Evolutionary conservation across 2,113 vertebrate species (phyloP).

Genomic region (Raja brachyura): DNA sequence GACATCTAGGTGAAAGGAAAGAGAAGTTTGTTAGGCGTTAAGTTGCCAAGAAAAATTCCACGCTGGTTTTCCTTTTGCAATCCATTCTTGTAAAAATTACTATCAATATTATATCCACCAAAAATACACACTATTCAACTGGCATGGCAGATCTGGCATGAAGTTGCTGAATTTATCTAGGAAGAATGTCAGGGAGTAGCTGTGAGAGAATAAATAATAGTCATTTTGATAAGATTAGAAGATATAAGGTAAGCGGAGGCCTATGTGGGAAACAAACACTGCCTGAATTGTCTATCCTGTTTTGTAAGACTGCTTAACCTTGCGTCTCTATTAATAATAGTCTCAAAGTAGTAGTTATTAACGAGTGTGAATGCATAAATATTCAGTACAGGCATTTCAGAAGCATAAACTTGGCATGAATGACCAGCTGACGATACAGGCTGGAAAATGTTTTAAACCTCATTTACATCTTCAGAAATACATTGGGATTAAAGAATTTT

Average conservation of each 20-base stretch:
- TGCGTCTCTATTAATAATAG: not conserved
- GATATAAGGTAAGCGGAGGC: not conserved
- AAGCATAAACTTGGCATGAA: not conserved
- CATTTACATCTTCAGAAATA: constrained; percentile 6
- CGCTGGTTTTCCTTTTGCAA: too few species aligned
- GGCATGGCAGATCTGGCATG: too few species aligned
- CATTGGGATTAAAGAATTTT: constrained; percentile 1
- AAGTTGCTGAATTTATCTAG: too few species aligned
- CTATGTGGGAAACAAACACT: not conserved
- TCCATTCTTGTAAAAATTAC: too few species aligned
- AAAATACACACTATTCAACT: too few species aligned
- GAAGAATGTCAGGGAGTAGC: too few species aligned
- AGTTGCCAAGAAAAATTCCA: too few species aligned
- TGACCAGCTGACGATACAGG: not conserved
- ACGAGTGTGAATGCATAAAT: not conserved
- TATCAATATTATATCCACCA: too few species aligned
- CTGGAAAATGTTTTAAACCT: not conserved
- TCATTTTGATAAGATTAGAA: not conserved
- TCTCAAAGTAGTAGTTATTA: not conserved
- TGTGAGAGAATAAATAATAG: not conserved
- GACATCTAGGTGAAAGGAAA: too few species aligned
- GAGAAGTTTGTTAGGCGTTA: too few species aligned
- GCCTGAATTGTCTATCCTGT: not conserved
- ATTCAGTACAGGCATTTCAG: not conserved
- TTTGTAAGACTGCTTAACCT: not conserved